A percentile compares a stretch with the other conserved stretches of the same genome.
These are phyloP conservation scores for Palythoa caribaeorum DNA, from an alignment of 92 coral and sea anemone species.

Conservation along the genomic window DNA sequence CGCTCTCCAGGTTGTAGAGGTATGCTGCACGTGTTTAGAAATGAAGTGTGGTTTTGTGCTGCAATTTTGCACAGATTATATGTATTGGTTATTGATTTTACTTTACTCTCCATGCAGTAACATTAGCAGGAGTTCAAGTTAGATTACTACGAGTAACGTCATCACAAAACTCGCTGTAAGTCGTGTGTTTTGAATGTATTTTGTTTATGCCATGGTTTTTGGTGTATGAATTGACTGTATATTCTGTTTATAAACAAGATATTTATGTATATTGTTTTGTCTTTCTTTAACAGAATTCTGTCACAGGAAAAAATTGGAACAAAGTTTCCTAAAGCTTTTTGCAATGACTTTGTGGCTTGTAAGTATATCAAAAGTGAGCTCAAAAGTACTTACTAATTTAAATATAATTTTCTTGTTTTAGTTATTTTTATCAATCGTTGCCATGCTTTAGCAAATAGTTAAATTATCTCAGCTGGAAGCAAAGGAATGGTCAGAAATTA, in stretches of 20 bases:
- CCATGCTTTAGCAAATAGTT: too few species aligned
- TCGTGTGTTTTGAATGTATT: background rate
- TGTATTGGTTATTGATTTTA: background rate
- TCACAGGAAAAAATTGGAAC: slow-evolving; percentile 76
- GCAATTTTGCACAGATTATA: background rate
- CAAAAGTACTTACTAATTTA: background rate
- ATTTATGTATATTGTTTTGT: background rate
- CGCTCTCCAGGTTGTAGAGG: slow-evolving; percentile 1
- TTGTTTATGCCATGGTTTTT: too few species aligned
- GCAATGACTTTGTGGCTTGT: slow-evolving; percentile 68
- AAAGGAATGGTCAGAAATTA: background rate
- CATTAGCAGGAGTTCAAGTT: slow-evolving; percentile 30
- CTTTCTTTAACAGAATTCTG: slow-evolving; percentile 49
- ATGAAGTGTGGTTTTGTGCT: background rate
- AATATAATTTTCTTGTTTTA: too few species aligned
- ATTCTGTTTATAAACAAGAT: background rate
- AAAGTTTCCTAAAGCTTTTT: slow-evolving; percentile 61
- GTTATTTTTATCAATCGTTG: too few species aligned
- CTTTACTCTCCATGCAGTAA: slow-evolving; percentile 1
- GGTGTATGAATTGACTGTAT: too few species aligned
- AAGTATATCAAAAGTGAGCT: slow-evolving; percentile 29
- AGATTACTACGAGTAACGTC: slow-evolving; percentile 30
- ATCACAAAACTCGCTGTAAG: slow-evolving; percentile 42
- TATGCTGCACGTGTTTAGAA: slow-evolving; percentile 33
- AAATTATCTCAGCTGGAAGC: too few species aligned